Evolutionary conservation across 2,113 vertebrate species (phyloP).

Genomic region (Lagopus muta): DNA sequence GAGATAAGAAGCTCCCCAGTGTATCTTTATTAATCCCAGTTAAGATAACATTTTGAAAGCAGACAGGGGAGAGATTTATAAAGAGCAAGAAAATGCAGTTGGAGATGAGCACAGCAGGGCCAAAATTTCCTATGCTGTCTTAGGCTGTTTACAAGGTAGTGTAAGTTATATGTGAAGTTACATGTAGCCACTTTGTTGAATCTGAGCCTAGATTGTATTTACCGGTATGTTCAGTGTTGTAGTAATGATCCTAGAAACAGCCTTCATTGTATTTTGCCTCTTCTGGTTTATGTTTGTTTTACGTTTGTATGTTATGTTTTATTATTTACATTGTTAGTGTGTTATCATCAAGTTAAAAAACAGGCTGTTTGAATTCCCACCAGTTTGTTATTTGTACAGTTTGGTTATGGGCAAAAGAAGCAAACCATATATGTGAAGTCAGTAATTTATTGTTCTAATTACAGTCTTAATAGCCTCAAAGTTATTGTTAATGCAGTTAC

Average conservation of each 20-base stretch:
- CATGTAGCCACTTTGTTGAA: background rate
- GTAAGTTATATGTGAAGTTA: background rate
- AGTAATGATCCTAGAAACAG: background rate
- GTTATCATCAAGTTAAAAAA: background rate
- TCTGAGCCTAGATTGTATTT: background rate
- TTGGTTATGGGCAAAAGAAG: background rate
- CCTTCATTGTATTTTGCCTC: background rate
- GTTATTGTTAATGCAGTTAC: background rate
- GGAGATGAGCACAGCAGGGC: conserved; percentile 55
- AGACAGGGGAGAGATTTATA: conserved; percentile 63
- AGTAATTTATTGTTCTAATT: background rate
- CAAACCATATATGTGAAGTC: background rate
- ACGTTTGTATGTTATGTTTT: too few relatives aligned
- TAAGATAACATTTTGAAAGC: conserved; percentile 72
- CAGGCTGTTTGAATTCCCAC: background rate
- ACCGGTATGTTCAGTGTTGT: background rate
- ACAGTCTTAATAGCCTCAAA: background rate
- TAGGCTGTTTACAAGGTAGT: conserved; percentile 26
- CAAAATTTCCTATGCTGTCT: conserved; percentile 18
- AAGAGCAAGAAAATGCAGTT: conserved; percentile 59
- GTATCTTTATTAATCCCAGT: conserved; percentile 68
- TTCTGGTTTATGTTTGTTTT: background rate
- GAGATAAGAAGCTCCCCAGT: conserved; percentile 67
- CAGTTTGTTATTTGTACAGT: background rate
- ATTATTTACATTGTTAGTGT: background rate